Percentiles rank a stretch among this genome's conserved stretches.
These are phyloP conservation scores for Hypotaenidia okinawae DNA, from an alignment of 2,797 vertebrate species.

Conservation along the genomic window DNA sequence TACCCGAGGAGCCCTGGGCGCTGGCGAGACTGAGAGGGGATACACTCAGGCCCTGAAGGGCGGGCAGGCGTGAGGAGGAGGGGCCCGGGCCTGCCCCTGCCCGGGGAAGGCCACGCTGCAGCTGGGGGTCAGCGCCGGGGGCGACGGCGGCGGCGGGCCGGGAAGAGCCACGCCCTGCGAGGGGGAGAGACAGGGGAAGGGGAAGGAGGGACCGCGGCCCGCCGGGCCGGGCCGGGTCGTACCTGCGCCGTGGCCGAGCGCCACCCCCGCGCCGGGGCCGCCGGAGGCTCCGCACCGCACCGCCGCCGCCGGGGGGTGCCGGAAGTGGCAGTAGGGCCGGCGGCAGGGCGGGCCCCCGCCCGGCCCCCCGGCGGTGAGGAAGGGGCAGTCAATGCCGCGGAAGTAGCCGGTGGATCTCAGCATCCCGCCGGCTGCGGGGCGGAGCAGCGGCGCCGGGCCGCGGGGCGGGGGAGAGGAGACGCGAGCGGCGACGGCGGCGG, in stretches of 20 bases:
- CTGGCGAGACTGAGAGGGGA: too few relatives aligned
- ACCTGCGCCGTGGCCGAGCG: slow-evolving; percentile 55
- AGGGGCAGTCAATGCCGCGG: slow-evolving; percentile 94
- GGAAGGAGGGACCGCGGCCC: background rate
- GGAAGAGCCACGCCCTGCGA: background rate
- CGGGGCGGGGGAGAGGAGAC: background rate
- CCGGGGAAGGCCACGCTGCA: background rate
- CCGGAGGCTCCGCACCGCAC: background rate
- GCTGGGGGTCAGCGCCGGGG: too few relatives aligned
- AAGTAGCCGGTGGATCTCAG: slow-evolving; percentile 94
- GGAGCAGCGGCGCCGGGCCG: background rate
- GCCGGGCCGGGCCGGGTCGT: background rate
- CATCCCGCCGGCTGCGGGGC: slow-evolving; percentile 83
- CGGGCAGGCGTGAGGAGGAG: too few relatives aligned
- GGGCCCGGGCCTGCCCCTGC: background rate
- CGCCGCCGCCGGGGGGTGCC: slow-evolving; percentile 76
- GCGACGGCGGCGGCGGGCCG: background rate
- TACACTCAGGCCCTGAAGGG: background rate
- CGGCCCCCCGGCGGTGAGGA: slow-evolving; percentile 65
- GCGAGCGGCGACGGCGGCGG: background rate
- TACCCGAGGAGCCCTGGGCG: too few relatives aligned
- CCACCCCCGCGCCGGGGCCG: slow-evolving; percentile 12
- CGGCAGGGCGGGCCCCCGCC: slow-evolving; percentile 78
- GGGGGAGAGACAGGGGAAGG: background rate
- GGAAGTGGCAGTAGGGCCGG: slow-evolving; percentile 96